Percentiles rank a stretch among this genome's conserved stretches.
Conservation (phyloP, 2,113 vertebrate species). For the Raja brachyura region DNA sequence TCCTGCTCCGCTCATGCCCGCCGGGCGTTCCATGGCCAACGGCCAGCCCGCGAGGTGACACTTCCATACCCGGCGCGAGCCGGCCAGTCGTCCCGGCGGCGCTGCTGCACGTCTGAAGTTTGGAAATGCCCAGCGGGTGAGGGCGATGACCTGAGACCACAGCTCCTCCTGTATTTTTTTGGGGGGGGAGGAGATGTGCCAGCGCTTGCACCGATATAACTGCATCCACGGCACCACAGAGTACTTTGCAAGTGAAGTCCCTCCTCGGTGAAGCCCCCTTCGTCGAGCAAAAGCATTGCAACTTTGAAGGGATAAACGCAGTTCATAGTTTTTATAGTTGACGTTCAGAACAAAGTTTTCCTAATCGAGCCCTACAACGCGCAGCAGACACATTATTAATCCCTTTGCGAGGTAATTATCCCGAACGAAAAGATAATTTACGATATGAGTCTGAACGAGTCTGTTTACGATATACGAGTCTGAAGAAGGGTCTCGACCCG, state of each 20-base stretch:
- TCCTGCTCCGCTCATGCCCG: too few relatives aligned
- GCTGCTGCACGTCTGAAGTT: too few relatives aligned
- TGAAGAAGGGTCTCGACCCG: too few relatives aligned
- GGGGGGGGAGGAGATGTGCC: background rate
- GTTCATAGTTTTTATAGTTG: background rate
- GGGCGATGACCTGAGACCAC: background rate
- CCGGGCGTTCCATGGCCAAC: too few relatives aligned
- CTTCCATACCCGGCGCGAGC: constrained; percentile 42
- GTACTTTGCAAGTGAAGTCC: background rate
- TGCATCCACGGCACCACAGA: background rate
- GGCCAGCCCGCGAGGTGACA: constrained; percentile 47
- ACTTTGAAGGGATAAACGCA: background rate
- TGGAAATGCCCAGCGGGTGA: too few relatives aligned
- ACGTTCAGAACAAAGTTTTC: background rate
- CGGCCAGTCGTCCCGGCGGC: too few relatives aligned
- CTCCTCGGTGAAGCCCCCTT: background rate
- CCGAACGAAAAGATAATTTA: background rate
- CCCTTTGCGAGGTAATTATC: background rate
- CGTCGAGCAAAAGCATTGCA: background rate
- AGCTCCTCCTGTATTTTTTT: background rate
- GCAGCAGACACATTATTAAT: too few relatives aligned
- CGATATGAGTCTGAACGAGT: too few relatives aligned
- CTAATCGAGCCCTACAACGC: background rate
- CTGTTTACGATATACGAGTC: too few relatives aligned
- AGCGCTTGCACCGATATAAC: background rate